These are phyloP conservation scores for Diloba caeruleocephala DNA, from an alignment of 2,888 invertebrate genomes.

Conservation along the genomic window DNA sequence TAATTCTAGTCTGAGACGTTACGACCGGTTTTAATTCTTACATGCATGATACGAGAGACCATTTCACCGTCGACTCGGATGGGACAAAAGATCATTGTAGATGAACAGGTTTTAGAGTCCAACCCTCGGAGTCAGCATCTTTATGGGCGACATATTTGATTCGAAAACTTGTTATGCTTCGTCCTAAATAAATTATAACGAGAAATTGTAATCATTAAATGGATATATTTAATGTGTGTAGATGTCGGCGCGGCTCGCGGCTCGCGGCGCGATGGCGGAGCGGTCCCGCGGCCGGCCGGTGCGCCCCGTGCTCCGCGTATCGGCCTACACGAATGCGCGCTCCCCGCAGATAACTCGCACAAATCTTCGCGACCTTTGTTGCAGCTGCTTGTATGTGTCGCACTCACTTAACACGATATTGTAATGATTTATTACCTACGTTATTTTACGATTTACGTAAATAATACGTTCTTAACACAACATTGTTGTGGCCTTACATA, in stretches of 20 bases:
- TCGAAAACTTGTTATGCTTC: conserved; percentile 89
- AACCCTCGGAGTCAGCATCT: conserved; percentile 86
- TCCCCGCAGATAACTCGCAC: conserved; percentile 79
- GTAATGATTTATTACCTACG: conserved; percentile 54
- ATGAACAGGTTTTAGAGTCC: conserved; percentile 81
- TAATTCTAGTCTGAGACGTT: conserved; percentile 77
- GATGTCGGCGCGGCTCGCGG: conserved; percentile 67
- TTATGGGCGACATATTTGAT: conserved; percentile 89
- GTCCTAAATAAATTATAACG: conserved; percentile 89
- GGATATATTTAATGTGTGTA: conserved; percentile 87
- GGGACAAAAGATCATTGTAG: conserved; percentile 82
- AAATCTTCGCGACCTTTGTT: conserved; percentile 79
- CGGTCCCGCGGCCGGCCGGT: conserved; percentile 55
- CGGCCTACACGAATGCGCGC: conserved; percentile 85
- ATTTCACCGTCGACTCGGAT: conserved; percentile 73
- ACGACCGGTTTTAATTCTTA: conserved; percentile 88
- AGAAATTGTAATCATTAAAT: conserved; percentile 89
- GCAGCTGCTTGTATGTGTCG: conserved; percentile 73
- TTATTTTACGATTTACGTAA: background rate
- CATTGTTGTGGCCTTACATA: background rate
- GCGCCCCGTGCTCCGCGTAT: conserved; percentile 64
- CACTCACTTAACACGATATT: conserved; percentile 63
- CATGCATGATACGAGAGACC: conserved; percentile 80
- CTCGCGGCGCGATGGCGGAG: conserved; percentile 60
- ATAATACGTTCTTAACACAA: background rate